Conservation (phyloP, 2,797 vertebrate genomes). For the Silurus lanzhouensis region DNA sequence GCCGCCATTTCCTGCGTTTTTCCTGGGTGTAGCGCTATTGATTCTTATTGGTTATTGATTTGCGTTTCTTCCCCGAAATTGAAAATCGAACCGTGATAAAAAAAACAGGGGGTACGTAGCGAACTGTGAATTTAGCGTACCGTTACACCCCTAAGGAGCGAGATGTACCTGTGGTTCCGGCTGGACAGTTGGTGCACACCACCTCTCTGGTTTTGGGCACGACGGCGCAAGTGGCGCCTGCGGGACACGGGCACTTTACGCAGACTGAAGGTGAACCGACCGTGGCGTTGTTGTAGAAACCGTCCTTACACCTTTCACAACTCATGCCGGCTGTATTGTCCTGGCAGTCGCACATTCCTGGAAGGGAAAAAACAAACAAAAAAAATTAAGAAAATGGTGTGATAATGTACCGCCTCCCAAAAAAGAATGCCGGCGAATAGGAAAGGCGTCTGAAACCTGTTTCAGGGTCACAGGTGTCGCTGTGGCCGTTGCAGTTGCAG, state of each 20-base stretch:
- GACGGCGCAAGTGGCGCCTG: conserved; percentile 84
- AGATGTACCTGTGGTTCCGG: conserved; percentile 85
- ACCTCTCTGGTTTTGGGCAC: conserved; percentile 88
- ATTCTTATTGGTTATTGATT: too few species aligned
- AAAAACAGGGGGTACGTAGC: too few species aligned
- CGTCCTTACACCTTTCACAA: conserved; percentile 90
- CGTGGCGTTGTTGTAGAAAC: conserved; percentile 90
- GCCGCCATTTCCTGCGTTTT: too few species aligned
- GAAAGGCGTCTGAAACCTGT: conserved; percentile 71
- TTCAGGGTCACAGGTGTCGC: conserved; percentile 82
- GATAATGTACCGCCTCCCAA: neutral
- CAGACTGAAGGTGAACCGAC: conserved; percentile 79
- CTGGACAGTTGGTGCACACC: conserved; percentile 93
- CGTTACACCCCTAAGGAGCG: too few species aligned
- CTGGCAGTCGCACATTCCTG: conserved; percentile 87
- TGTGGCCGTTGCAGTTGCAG: conserved; percentile 89
- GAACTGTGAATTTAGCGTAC: too few species aligned
- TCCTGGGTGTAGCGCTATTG: too few species aligned
- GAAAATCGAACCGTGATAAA: too few species aligned
- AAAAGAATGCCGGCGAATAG: conserved; percentile 33
- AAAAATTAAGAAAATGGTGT: neutral
- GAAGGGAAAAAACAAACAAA: neutral
- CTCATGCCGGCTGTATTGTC: conserved; percentile 87
- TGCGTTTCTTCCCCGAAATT: too few species aligned
- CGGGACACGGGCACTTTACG: conserved; percentile 86